A percentile compares a stretch with the other conserved stretches of the same genome.
phyloP scores from a whole-genome alignment of 1,140 invertebrate species.

The Rhyacophila brunnea region DNA sequence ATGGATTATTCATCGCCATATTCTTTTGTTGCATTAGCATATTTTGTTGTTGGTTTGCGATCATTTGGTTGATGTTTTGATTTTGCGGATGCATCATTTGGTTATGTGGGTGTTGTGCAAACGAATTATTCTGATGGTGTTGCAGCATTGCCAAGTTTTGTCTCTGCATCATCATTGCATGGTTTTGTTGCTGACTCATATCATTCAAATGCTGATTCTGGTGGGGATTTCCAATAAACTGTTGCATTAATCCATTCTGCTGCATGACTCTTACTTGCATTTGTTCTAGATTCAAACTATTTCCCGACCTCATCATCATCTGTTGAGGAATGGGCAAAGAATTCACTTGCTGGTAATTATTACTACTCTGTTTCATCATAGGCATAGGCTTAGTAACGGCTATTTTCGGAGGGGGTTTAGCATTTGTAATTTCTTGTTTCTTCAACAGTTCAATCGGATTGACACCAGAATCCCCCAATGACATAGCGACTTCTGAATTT shows the following conservation, averaged over 20 bases:
- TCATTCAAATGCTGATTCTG: neutral
- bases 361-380: conserved; percentile 3
- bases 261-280: conserved; percentile 4
- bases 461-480: conserved; percentile 25
- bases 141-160: conserved; percentile 27
- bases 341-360: no score
- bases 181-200: conserved; percentile 11
- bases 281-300: no score
- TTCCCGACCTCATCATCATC: no score
- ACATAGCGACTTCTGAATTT: conserved; percentile 29
- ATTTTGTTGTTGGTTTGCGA: conserved; percentile 6
- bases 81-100: conserved; percentile 2
- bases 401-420: conserved; percentile 8
- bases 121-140: conserved; percentile 17
- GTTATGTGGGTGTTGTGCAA: conserved; percentile 1
- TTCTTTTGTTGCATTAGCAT: conserved; percentile 9
- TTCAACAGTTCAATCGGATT: conserved; percentile 25
- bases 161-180: conserved; percentile 11
- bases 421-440: neutral
- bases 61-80: conserved; percentile 1
- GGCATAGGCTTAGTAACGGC: conserved; percentile 2
- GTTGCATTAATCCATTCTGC: conserved; percentile 13
- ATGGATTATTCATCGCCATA: conserved; percentile 21
- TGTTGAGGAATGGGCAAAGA: no score
- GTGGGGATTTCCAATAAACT: neutral